Conservation (phyloP, 64 coral and sea anemone species). For the Actinia equina region DNA sequence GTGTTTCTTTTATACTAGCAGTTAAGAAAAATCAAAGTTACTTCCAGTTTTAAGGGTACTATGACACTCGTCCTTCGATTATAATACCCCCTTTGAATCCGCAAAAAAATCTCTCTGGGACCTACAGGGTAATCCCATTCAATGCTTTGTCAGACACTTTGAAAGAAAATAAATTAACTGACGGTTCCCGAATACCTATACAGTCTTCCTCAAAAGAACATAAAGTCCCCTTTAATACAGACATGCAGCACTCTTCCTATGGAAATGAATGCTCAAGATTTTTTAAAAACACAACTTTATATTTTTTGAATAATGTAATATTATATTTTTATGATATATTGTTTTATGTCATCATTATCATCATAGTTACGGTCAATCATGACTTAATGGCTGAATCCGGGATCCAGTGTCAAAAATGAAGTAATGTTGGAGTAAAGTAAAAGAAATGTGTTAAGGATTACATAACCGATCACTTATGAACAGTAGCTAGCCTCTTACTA, state of each 20-base stretch:
- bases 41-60: too few species aligned
- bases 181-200: background rate
- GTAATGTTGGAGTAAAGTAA: too few species aligned
- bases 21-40: too few species aligned
- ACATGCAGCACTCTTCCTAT: background rate
- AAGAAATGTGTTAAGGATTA: too few species aligned
- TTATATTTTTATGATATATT: background rate
- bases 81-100: too few species aligned
- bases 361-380: background rate
- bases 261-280: background rate
- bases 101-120: background rate
- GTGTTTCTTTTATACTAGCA: too few species aligned
- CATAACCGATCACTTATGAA: too few species aligned
- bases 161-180: too few species aligned
- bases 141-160: too few species aligned
- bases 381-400: background rate
- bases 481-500: too few species aligned
- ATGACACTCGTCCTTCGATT: too few species aligned
- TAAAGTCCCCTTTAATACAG: background rate
- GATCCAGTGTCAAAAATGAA: background rate
- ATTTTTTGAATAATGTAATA: background rate
- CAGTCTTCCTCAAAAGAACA: background rate
- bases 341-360: background rate
- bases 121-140: background rate
- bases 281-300: background rate